Evolutionary conservation across 2,797 vertebrate species (phyloP), one percentile per base, ranked within the genome.

Genomic region (Clarias pachynema): DNA sequence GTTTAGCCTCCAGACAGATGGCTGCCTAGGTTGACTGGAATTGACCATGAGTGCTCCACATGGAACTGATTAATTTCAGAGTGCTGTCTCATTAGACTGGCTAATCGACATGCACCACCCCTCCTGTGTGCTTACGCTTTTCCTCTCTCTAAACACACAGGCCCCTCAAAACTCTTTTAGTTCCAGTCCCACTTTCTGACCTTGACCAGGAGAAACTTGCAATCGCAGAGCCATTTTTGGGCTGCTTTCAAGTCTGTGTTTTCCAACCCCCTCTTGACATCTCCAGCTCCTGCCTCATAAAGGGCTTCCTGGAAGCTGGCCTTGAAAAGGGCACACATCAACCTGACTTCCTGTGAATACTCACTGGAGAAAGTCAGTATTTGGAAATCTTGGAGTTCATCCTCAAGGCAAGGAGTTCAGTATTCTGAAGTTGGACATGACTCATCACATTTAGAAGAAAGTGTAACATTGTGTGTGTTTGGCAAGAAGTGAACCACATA

Each of bases 31-130:
- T 93, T 92, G 81, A 83, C 86, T 91, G 87, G 94, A 94, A 95
- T 92, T 93, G 93, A 90, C 91, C 88, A 85, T 89, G 93, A 94
- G 94, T 92, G 91, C 90, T 92, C 93, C 95, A 94, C 92, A 94
- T 94, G 95, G 93, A 93, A 89, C 88, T 93, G 91, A 95, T 96
- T 95, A 93, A 95, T 95, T 93, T 93, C 94, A 94, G 95, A 94
- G 92, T 91, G 91, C 93, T 92, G 91, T 92, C 93, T 95, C 93
- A 95, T 96, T 95, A 95, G 92, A 86, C 1, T 89, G 91, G 91
- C 92, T 95, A 95, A 96, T 95, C 91, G 91, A 93, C 93, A 89
- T 84, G 70, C 73, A 73, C 86, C 81, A 62, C 77, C 24, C 40
- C 77, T 65, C n/a, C n/a, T 29, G 37, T n/a, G 3, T 80, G 60